Conservation (phyloP, 92 coral and sea anemone genomes). For the Isaurus tuberculatus region DNA sequence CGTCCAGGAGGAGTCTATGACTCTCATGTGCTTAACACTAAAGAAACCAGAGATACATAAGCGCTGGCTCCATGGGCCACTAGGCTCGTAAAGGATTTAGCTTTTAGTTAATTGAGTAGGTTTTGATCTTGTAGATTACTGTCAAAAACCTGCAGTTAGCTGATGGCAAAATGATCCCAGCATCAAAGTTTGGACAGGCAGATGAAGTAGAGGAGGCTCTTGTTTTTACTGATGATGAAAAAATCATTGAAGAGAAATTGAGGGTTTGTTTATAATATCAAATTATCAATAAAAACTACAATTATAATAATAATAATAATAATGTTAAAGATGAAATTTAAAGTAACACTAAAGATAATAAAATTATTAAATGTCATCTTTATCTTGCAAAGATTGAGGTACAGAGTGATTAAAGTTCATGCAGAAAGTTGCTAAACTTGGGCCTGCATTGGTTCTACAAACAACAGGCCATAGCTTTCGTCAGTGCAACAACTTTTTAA, state of each 20-base stretch:
- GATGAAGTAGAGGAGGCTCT: slow-evolving; percentile 85
- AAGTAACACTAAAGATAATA: not conserved
- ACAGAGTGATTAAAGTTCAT: no score
- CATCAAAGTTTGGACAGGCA: slow-evolving; percentile 91
- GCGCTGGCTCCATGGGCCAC: no score
- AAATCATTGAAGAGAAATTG: slow-evolving; percentile 75
- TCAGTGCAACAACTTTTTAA: no score
- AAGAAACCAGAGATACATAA: no score
- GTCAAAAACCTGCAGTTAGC: slow-evolving; percentile 91
- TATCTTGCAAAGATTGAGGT: not conserved
- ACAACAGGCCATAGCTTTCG: no score
- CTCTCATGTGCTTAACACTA: no score
- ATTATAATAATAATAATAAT: not conserved
- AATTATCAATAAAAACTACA: not conserved
- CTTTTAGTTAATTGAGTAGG: no score
- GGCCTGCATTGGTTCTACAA: no score
- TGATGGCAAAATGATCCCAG: slow-evolving; percentile 96
- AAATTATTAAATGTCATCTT: no score
- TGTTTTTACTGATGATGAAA: slow-evolving; percentile 94
- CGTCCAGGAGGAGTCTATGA: no score
- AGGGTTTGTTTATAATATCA: slow-evolving; percentile 62
- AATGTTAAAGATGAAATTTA: not conserved
- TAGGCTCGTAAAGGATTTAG: no score
- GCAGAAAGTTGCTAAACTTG: no score
- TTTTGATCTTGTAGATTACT: slow-evolving; percentile 70